phyloP scores from a whole-genome alignment of 1,140 invertebrate genomes.

The Drosophila leontia region DNA sequence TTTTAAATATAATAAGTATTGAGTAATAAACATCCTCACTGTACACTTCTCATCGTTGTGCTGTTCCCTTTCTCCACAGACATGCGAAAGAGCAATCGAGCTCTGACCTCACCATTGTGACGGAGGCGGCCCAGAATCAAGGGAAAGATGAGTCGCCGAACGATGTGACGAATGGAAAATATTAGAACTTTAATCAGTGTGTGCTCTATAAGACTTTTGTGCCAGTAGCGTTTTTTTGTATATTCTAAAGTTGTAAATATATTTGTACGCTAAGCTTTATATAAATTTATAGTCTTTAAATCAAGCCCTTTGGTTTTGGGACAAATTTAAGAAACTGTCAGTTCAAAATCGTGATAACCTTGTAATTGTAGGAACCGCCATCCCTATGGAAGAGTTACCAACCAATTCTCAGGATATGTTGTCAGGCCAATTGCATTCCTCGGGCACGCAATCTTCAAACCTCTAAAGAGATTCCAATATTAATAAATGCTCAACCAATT shows the following conservation, averaged over 20 bases:
- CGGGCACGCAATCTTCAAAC: background rate
- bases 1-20: background rate
- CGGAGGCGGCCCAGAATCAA: constrained; percentile 38
- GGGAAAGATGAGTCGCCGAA: constrained; percentile 7
- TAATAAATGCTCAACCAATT: constrained; percentile 1
- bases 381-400: background rate
- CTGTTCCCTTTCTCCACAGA: constrained; percentile 36
- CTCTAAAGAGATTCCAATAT: background rate
- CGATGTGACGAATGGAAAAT: constrained; percentile 39
- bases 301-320: background rate
- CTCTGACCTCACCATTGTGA: constrained; percentile 53
- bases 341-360: no score
- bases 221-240: constrained; percentile 20
- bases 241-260: constrained; percentile 26
- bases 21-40: constrained; percentile 2
- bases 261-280: constrained; percentile 15
- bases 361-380: constrained; percentile 9
- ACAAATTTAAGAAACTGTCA: background rate
- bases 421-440: background rate
- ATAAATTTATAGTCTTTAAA: background rate
- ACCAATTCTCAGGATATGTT: background rate
- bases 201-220: constrained; percentile 20
- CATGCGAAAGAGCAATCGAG: constrained; percentile 39
- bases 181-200: constrained; percentile 36
- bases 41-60: constrained; percentile 26